A percentile compares a stretch with the other conserved stretches of the same genome.
These are phyloP conservation scores for Helicoverpa assulta DNA, from an alignment of 2,888 invertebrate genomes.

Conservation along the genomic window DNA sequence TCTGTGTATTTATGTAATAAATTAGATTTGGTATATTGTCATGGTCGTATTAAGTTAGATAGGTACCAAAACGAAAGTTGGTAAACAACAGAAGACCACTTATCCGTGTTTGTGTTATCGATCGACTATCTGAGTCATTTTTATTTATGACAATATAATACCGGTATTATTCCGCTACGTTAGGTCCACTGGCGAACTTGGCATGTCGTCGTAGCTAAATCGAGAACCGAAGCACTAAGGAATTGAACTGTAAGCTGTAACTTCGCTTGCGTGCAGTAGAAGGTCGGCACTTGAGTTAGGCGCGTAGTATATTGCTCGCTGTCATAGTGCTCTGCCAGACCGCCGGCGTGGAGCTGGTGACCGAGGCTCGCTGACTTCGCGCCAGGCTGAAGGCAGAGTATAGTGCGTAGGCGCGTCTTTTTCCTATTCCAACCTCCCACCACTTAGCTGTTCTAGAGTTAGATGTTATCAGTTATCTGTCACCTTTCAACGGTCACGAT, in stretches of 20 bases:
- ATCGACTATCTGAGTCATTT: constrained; percentile 40
- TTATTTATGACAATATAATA: constrained; percentile 45
- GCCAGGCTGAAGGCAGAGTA: constrained; percentile 60
- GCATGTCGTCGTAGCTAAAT: constrained; percentile 63
- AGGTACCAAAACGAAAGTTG: constrained; percentile 42
- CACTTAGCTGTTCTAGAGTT: constrained; percentile 85
- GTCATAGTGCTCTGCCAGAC: constrained; percentile 62
- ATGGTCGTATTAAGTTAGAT: constrained; percentile 34
- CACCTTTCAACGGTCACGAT: constrained; percentile 76
- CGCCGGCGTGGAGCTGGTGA: constrained; percentile 38
- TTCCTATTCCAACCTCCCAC: constrained; percentile 79
- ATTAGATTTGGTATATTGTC: constrained; percentile 47
- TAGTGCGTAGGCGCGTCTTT: constrained; percentile 77
- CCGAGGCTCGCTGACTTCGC: constrained; percentile 25
- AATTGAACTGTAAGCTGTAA: constrained; percentile 86
- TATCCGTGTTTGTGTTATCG: constrained; percentile 40
- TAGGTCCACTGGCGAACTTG: constrained; percentile 61
- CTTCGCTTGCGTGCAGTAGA: constrained; percentile 83
- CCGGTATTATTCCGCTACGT: constrained; percentile 45
- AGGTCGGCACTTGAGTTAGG: constrained; percentile 81
- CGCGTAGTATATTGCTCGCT: constrained; percentile 75
- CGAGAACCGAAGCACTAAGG: constrained; percentile 84
- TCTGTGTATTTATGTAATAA: constrained; percentile 37
- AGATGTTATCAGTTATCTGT: constrained; percentile 72
- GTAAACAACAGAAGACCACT: constrained; percentile 18